A percentile compares a stretch with the other conserved stretches of the same genome.
Evolutionary conservation across 2,113 vertebrate species (phyloP).

Genomic region (Chrysemys picta): DNA sequence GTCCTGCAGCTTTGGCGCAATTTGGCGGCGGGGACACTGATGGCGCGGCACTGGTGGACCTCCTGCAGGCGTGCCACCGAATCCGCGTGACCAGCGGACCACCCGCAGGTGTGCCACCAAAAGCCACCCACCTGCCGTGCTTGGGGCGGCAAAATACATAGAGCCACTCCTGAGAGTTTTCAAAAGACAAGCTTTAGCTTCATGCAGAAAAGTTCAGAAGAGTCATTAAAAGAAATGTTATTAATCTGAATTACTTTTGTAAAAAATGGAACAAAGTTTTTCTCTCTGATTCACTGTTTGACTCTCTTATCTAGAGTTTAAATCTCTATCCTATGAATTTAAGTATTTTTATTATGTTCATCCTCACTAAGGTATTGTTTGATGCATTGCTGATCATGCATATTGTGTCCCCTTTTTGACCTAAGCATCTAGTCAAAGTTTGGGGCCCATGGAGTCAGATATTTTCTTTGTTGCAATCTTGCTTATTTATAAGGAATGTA

Average conservation of each 20-base stretch:
- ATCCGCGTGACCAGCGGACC: too few species aligned
- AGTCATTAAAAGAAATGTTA: neutral
- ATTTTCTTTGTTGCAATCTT: neutral
- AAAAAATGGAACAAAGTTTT: neutral
- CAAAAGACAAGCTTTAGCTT: neutral
- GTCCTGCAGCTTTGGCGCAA: too few species aligned
- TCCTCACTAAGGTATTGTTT: rapidly evolving
- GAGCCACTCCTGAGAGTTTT: neutral
- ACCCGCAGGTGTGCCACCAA: too few species aligned
- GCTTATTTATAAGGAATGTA: neutral
- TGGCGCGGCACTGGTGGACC: too few species aligned
- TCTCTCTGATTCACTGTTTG: neutral
- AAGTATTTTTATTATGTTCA: neutral
- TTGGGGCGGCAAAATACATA: too few species aligned
- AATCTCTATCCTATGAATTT: neutral
- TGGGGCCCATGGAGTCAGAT: neutral
- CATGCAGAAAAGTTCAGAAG: neutral
- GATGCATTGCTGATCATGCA: neutral
- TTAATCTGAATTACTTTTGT: neutral
- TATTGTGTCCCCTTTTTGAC: neutral
- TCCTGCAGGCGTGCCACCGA: too few species aligned
- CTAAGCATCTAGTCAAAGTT: neutral
- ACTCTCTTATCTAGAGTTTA: neutral
- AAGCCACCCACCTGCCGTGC: too few species aligned
- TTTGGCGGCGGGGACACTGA: too few species aligned